These are phyloP conservation scores for Cataglyphis albicans DNA, from an alignment of 2,888 invertebrate genomes.

Conservation along the genomic window DNA sequence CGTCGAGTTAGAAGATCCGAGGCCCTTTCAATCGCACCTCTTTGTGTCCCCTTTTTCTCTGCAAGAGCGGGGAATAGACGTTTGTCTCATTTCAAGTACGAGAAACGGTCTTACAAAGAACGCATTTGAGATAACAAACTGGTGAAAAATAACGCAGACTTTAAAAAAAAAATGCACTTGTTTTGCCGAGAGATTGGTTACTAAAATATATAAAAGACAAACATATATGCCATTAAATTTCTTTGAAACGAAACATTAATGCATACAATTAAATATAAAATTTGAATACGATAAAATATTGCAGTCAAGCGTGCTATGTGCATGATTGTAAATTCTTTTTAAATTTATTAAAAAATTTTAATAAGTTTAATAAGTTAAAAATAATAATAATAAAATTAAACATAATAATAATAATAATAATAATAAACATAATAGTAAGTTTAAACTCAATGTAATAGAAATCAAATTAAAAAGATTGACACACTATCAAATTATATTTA, in stretches of 20 bases:
- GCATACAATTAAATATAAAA: neutral
- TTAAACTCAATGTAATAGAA: neutral
- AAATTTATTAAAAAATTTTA: too few relatives aligned
- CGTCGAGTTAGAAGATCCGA: neutral
- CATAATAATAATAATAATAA: too few relatives aligned
- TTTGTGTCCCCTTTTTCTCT: slow-evolving; percentile 6
- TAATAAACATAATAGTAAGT: too few relatives aligned
- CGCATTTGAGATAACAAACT: neutral
- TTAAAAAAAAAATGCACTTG: neutral
- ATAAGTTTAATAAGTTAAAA: too few relatives aligned
- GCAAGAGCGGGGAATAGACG: neutral
- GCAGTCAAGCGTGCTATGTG: neutral
- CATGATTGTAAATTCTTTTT: too few relatives aligned
- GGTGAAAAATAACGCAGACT: slow-evolving; percentile 21
- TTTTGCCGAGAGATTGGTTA: slow-evolving; percentile 1
- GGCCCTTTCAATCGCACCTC: neutral
- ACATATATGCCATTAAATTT: neutral
- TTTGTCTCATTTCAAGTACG: slow-evolving; percentile 24
- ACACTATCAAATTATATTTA: neutral
- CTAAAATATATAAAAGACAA: neutral
- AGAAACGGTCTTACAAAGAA: slow-evolving; percentile 30
- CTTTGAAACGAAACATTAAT: neutral
- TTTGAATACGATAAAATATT: neutral
- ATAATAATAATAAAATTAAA: too few relatives aligned
- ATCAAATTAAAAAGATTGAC: neutral